These are phyloP conservation scores for Ormia ochracea DNA, from an alignment of 2,888 invertebrate species.

Conservation along the genomic window DNA sequence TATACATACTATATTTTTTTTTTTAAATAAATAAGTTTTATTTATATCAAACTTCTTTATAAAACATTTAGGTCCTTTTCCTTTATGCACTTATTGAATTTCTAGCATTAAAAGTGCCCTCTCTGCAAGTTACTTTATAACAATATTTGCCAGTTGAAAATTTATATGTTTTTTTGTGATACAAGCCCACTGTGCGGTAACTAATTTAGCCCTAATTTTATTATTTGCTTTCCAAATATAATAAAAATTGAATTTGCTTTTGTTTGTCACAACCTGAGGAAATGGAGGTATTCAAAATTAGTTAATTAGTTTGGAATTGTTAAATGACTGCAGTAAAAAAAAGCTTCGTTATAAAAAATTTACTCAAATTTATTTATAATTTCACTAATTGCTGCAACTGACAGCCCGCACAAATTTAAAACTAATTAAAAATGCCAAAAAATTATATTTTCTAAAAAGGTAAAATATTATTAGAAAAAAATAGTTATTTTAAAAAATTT, in stretches of 20 bases:
- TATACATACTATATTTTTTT: too few species aligned
- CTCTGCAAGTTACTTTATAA: too few species aligned
- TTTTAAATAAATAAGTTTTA: too few species aligned
- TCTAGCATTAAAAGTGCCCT: too few species aligned
- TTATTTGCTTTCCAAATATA: slow-evolving; percentile 3
- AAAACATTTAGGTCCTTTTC: too few species aligned
- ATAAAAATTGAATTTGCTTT: slow-evolving; percentile 34
- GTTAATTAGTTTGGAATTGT: slow-evolving; percentile 17
- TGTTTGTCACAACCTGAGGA: not conserved
- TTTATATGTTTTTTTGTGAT: too few species aligned
- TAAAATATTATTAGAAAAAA: not conserved
- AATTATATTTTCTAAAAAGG: not conserved
- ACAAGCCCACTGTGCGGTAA: too few species aligned
- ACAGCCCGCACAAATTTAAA: too few species aligned
- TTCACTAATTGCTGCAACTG: not conserved
- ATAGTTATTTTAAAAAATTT: not conserved
- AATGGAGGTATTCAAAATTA: slow-evolving; percentile 17
- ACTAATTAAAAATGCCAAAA: not conserved
- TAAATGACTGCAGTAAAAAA: not conserved
- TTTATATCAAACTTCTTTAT: too few species aligned
- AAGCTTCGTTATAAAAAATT: not conserved
- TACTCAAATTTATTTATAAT: not conserved
- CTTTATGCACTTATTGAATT: too few species aligned
- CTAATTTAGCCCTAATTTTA: too few species aligned
- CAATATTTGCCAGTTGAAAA: too few species aligned